A percentile compares a stretch with the other conserved stretches of the same genome.
Evolutionary conservation across 1,140 invertebrate species (phyloP).

Genomic region (Caerostris darwini): DNA sequence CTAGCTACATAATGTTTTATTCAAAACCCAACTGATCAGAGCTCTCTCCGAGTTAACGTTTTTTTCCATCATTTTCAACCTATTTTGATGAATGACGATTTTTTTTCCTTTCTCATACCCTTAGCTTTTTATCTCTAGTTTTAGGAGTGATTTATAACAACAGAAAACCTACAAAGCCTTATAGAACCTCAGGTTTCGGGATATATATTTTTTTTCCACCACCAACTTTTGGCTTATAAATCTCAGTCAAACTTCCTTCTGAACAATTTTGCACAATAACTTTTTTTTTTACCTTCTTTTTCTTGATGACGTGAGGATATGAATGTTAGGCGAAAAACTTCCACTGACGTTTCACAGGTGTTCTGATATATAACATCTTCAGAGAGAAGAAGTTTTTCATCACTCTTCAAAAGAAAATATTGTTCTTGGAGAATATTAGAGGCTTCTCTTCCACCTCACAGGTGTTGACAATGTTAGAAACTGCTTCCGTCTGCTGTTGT

Average conservation of each 20-base stretch:
- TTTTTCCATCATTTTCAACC: neutral
- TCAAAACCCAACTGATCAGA: slow-evolving; percentile 17
- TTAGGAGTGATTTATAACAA: slow-evolving; percentile 33
- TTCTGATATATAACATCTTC: slow-evolving; percentile 27
- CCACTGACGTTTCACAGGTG: slow-evolving; percentile 6
- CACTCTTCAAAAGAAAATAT: slow-evolving; percentile 32
- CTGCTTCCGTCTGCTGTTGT: neutral
- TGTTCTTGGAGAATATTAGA: slow-evolving; percentile 23
- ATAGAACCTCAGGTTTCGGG: slow-evolving; percentile 1
- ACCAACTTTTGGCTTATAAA: slow-evolving; percentile 31
- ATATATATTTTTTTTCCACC: neutral
- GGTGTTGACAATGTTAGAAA: neutral
- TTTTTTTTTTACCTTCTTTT: neutral
- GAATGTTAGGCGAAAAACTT: neutral
- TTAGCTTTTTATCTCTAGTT: slow-evolving; percentile 33
- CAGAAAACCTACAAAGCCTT: slow-evolving; percentile 21
- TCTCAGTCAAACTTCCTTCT: slow-evolving; percentile 26
- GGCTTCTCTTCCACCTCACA: neutral
- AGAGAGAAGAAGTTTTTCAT: neutral
- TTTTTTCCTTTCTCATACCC: neutral
- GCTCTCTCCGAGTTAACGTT: neutral
- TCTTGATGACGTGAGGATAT: slow-evolving; percentile 2
- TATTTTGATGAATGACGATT: slow-evolving; percentile 12
- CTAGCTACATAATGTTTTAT: neutral
- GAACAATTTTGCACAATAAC: slow-evolving; percentile 23